These are phyloP conservation scores for Cephus pulcher DNA, from an alignment of 2,888 invertebrate species.

Conservation along the genomic window DNA sequence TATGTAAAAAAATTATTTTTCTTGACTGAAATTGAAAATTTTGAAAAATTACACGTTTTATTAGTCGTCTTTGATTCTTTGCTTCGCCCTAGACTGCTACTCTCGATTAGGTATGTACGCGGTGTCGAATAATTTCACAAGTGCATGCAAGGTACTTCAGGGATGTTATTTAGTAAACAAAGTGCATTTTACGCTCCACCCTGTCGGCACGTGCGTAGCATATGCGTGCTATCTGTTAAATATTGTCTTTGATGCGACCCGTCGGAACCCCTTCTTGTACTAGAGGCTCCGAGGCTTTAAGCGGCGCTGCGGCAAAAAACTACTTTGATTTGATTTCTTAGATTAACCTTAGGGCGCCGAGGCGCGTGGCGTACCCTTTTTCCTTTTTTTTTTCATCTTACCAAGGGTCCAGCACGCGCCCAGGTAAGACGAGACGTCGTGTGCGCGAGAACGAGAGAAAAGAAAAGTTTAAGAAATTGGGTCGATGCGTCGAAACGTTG, in stretches of 20 bases:
- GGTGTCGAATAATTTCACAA: conserved; percentile 28
- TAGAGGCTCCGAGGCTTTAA: conserved; percentile 10
- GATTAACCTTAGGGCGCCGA: conserved; percentile 58
- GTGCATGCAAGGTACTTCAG: conserved; percentile 40
- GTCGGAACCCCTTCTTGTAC: conserved; percentile 56
- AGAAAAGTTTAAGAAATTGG: not conserved
- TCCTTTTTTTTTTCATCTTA: conserved; percentile 26
- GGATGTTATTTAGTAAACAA: conserved; percentile 65
- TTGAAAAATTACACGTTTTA: too few relatives aligned
- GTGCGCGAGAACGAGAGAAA: not conserved
- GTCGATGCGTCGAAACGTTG: not conserved
- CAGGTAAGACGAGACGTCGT: conserved; percentile 51
- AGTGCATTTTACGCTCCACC: conserved; percentile 59
- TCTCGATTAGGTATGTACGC: not conserved
- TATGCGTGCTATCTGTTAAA: conserved; percentile 61
- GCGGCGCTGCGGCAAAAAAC: conserved; percentile 47
- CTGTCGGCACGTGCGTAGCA: conserved; percentile 63
- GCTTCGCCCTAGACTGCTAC: rapidly evolving
- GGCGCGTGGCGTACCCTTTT: conserved; percentile 58
- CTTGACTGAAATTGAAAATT: not conserved
- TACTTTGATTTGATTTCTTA: conserved; percentile 61
- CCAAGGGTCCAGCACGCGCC: conserved; percentile 57
- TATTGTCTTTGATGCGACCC: conserved; percentile 65
- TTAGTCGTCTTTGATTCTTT: not conserved
- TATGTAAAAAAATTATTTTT: too few relatives aligned